phyloP scores from a whole-genome alignment of 2,888 invertebrate genomes.

The Conus canariensis region DNA sequence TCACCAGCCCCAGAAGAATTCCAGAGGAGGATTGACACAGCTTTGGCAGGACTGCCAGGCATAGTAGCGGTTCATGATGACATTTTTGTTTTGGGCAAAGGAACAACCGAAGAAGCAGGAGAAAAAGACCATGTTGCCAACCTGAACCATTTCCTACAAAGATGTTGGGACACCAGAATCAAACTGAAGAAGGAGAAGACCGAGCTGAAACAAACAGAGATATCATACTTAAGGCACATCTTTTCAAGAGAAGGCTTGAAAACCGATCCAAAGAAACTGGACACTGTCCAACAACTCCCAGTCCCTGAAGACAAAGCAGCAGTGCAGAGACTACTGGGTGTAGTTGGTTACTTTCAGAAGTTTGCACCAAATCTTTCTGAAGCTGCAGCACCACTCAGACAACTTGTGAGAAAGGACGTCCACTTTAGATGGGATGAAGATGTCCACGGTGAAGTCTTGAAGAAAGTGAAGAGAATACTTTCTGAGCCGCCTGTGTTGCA shows the following conservation, averaged over 20 bases:
- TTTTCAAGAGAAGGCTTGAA: slow-evolving; percentile 47
- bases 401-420: slow-evolving; percentile 42
- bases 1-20: slow-evolving; percentile 1
- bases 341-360: slow-evolving; percentile 49
- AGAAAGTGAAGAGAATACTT: slow-evolving; percentile 39
- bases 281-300: slow-evolving; percentile 50
- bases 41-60: slow-evolving; percentile 20
- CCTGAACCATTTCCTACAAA: neutral
- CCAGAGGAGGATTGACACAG: neutral
- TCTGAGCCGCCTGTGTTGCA: neutral
- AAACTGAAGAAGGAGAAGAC: slow-evolving; percentile 12
- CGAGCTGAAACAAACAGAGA: slow-evolving; percentile 42
- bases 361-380: slow-evolving; percentile 50
- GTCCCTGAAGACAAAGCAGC: slow-evolving; percentile 45
- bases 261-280: slow-evolving; percentile 47
- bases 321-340: slow-evolving; percentile 48
- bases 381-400: slow-evolving; percentile 41
- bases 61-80: neutral
- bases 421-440: slow-evolving; percentile 46
- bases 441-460: slow-evolving; percentile 44
- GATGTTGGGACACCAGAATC: neutral
- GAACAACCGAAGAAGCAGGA: neutral
- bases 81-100: slow-evolving; percentile 7
- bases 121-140: neutral
- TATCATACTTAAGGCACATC: slow-evolving; percentile 49